A percentile compares a stretch with the other conserved stretches of the same genome.
Evolutionary conservation across 2,888 invertebrate species (phyloP).

Genomic region (Hemicrepidius hirtus): DNA sequence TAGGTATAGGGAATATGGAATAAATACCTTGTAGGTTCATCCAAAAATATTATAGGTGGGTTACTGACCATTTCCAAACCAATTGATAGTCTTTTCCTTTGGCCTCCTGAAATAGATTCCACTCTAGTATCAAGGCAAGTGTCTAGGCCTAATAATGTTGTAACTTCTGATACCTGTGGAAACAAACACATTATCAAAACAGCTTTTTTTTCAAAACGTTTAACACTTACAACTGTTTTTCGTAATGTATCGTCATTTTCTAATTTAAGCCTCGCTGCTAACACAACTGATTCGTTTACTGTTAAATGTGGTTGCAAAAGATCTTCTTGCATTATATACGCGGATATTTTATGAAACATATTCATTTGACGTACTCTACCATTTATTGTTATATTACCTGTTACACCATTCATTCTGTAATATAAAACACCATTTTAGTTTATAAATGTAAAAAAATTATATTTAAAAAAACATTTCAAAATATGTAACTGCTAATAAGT

Average conservation of each 20-base stretch:
- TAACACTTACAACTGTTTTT: conserved; percentile 76
- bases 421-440: neutral
- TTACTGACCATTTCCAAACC: conserved; percentile 88
- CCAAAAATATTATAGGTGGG: conserved; percentile 87
- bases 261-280: conserved; percentile 84
- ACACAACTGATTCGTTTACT: conserved; percentile 83
- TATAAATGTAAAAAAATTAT: neutral
- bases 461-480: too few relatives aligned
- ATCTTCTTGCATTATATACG: conserved; percentile 90
- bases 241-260: conserved; percentile 75
- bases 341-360: conserved; percentile 83
- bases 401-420: conserved; percentile 67
- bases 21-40: conserved; percentile 87
- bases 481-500: too few relatives aligned
- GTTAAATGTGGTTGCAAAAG: conserved; percentile 82
- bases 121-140: conserved; percentile 80
- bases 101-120: conserved; percentile 84
- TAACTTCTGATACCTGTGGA: conserved; percentile 7
- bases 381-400: conserved; percentile 81
- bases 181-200: too few relatives aligned
- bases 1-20: too few relatives aligned
- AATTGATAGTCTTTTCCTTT: conserved; percentile 84
- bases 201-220: neutral
- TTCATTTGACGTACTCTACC: conserved; percentile 80
- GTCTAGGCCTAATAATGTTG: conserved; percentile 76